These are phyloP conservation scores for Rhabdophis nuchalis DNA, from an alignment of 2,797 vertebrate genomes.

Conservation along the genomic window DNA sequence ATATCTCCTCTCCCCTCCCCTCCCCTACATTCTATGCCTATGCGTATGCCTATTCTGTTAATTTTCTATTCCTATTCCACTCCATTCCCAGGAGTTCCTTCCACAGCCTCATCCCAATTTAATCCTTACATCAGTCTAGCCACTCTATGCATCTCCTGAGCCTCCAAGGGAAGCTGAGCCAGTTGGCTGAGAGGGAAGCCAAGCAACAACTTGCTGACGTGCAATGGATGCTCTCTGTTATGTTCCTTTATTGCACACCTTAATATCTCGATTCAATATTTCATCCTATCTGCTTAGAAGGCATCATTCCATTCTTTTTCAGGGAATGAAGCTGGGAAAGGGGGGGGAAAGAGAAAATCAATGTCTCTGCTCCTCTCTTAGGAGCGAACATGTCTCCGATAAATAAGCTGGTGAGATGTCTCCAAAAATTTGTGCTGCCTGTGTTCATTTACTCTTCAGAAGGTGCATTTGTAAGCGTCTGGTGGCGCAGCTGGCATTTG, in stretches of 20 bases:
- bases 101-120: neutral
- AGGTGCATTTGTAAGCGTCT: neutral
- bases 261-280: neutral
- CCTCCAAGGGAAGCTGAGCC: neutral
- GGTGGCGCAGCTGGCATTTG: neutral
- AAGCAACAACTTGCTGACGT: neutral
- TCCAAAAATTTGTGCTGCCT: neutral
- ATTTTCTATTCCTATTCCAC: too few relatives aligned
- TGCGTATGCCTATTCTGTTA: too few relatives aligned
- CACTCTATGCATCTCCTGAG: neutral
- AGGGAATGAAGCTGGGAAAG: neutral
- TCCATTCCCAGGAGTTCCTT: neutral
- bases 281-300: constrained; percentile 13
- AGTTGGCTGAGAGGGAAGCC: neutral
- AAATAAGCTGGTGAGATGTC: constrained; percentile 11
- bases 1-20: too few relatives aligned
- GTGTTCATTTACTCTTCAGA: neutral
- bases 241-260: constrained; percentile 8
- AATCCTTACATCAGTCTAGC: neutral
- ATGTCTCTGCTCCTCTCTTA: neutral
- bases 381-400: constrained; percentile 1
- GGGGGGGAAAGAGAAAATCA: neutral
- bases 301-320: neutral
- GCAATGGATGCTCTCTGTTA: constrained; percentile 4
- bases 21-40: too few relatives aligned